Percentiles rank a stretch among this genome's conserved stretches.
Evolutionary conservation across 2,113 vertebrate genomes (phyloP).

Genomic region (Entelurus aequoreus): DNA sequence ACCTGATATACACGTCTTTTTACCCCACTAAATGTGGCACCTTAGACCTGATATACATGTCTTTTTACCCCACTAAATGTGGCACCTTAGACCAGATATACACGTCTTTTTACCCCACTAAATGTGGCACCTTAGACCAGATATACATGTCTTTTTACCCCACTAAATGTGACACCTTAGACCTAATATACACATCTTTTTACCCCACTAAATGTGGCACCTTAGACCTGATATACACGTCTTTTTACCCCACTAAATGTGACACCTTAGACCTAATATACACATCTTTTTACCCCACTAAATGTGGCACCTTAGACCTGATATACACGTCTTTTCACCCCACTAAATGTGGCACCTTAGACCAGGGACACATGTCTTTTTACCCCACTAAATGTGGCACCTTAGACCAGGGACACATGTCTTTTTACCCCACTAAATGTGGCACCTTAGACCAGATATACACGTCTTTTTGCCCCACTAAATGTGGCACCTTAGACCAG

Average conservation of each 20-base stretch:
- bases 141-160: conserved; percentile 44
- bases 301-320: neutral
- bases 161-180: neutral
- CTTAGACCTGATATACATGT: conserved; percentile 45
- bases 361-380: conserved; percentile 43
- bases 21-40: neutral
- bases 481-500: neutral
- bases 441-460: neutral
- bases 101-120: conserved; percentile 48
- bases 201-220: neutral
- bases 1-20: conserved; percentile 43
- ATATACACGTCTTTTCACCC: conserved; percentile 44
- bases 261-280: neutral
- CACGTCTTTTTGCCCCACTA: conserved; percentile 48
- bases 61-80: neutral
- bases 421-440: neutral
- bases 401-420: conserved; percentile 45
- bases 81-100: neutral
- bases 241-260: neutral
- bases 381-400: neutral
- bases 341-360: neutral
- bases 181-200: conserved; percentile 43
- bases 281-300: conserved; percentile 47
- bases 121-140: neutral
- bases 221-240: conserved; percentile 45